Evolutionary conservation across 1,140 invertebrate genomes (phyloP).

Genomic region (Polyergus mexicanus): DNA sequence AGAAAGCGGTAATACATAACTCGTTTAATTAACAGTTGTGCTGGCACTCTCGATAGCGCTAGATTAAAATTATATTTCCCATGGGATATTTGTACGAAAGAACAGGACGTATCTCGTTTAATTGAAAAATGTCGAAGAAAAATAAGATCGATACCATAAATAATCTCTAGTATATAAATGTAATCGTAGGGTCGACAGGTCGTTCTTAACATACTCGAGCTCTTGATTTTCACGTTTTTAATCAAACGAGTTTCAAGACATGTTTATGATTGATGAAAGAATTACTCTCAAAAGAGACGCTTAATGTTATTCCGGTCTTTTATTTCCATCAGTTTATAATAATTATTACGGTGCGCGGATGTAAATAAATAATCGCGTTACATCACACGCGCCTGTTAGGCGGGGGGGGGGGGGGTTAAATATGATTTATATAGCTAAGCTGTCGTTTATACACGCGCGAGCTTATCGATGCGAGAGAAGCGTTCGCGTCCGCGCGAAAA

Average conservation of each 20-base stretch:
- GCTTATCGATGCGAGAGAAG: conserved; percentile 55
- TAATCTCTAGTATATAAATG: background rate
- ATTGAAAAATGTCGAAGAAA: conserved; percentile 13
- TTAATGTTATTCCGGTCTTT: background rate
- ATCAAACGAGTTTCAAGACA: no score
- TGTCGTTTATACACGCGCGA: conserved; percentile 49
- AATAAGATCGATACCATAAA: background rate
- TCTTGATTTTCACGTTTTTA: background rate
- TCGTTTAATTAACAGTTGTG: conserved; percentile 43
- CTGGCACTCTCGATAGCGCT: background rate
- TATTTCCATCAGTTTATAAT: conserved; percentile 8
- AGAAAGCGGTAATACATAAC: background rate
- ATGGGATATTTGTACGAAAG: background rate
- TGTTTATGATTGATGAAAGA: background rate
- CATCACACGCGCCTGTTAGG: conserved; percentile 46
- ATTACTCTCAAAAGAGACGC: background rate
- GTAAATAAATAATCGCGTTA: conserved; percentile 29
- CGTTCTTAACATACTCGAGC: background rate
- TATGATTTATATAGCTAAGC: conserved; percentile 44
- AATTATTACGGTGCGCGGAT: conserved; percentile 29
- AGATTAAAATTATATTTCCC: conserved; percentile 28
- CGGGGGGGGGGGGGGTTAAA: conserved; percentile 50
- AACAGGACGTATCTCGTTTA: background rate
- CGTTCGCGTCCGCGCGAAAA: conserved; percentile 34
- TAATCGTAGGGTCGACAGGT: background rate